Evolutionary conservation across 2,113 vertebrate genomes (phyloP).

Genomic region (Channa argus): DNA sequence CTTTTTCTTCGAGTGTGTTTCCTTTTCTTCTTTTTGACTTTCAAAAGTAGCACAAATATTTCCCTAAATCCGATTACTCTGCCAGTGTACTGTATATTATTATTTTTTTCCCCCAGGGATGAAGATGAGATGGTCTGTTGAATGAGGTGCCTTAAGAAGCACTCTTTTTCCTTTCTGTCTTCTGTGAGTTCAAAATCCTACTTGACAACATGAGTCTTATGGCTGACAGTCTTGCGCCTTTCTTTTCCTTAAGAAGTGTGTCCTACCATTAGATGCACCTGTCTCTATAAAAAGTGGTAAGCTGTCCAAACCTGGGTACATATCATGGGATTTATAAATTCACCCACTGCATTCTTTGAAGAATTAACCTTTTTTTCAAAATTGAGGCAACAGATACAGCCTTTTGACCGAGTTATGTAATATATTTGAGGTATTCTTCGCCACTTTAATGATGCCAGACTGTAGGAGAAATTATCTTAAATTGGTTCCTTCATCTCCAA

Average conservation of each 20-base stretch:
- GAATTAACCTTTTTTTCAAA: constrained; percentile 19
- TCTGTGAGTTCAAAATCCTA: constrained; percentile 45
- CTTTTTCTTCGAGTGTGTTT: neutral
- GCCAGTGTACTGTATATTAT: constrained; percentile 9
- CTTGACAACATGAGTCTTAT: constrained; percentile 44
- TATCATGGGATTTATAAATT: constrained; percentile 26
- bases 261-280: constrained; percentile 28
- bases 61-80: constrained; percentile 31
- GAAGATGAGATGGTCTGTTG: constrained; percentile 19
- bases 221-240: constrained; percentile 28
- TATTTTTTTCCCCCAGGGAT: neutral
- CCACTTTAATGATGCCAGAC: neutral
- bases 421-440: constrained; percentile 12
- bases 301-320: constrained; percentile 32
- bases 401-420: constrained; percentile 19
- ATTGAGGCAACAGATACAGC: neutral
- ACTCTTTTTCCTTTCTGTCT: constrained; percentile 23
- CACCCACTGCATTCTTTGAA: constrained; percentile 37
- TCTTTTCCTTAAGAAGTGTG: constrained; percentile 35
- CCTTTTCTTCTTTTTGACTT: constrained; percentile 14
- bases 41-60: constrained; percentile 25
- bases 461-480: neutral
- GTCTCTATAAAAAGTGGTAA: constrained; percentile 39
- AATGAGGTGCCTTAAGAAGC: constrained; percentile 18
- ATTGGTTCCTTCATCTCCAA: neutral